A percentile compares a stretch with the other conserved stretches of the same genome.
These are phyloP conservation scores for Sogatella furcifera DNA, from an alignment of 1,140 invertebrate species.

Conservation along the genomic window DNA sequence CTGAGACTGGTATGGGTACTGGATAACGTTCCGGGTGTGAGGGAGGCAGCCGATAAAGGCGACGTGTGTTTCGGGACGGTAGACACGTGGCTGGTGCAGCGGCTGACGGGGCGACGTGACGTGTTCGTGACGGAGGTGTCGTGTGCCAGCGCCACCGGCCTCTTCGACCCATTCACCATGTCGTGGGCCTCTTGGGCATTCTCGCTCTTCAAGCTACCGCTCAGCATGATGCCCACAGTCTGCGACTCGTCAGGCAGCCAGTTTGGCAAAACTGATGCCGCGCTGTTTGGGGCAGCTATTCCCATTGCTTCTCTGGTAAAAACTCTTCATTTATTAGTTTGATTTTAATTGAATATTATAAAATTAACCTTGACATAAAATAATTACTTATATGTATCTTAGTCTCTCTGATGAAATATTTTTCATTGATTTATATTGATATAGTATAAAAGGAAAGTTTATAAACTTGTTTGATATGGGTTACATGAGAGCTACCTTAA, in stretches of 20 bases:
- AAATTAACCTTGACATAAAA: no score
- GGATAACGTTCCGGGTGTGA: constrained; percentile 54
- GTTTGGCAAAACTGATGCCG: constrained; percentile 52
- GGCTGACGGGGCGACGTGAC: constrained; percentile 44
- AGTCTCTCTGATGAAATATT: no score
- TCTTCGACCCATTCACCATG: constrained; percentile 87
- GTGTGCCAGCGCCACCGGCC: constrained; percentile 78
- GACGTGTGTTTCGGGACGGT: constrained; percentile 78
- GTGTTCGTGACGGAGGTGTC: constrained; percentile 77
- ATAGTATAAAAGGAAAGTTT: no score
- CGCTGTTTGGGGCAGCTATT: constrained; percentile 63
- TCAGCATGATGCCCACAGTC: constrained; percentile 64
- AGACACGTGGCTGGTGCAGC: constrained; percentile 87
- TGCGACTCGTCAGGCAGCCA: constrained; percentile 61
- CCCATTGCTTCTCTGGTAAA: constrained; percentile 67
- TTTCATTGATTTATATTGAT: no score
- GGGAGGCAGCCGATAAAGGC: constrained; percentile 44
- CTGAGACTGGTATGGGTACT: constrained; percentile 67
- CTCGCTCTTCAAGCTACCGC: constrained; percentile 57
- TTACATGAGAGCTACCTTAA: no score
- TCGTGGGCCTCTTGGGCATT: constrained; percentile 63
- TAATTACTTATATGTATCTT: no score
- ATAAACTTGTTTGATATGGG: no score
- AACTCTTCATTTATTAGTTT: no score
- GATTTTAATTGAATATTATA: no score